A percentile compares a stretch with the other conserved stretches of the same genome.
Evolutionary conservation across 2,888 invertebrate species (phyloP).

Genomic region (Pardosa pseudoannulata): DNA sequence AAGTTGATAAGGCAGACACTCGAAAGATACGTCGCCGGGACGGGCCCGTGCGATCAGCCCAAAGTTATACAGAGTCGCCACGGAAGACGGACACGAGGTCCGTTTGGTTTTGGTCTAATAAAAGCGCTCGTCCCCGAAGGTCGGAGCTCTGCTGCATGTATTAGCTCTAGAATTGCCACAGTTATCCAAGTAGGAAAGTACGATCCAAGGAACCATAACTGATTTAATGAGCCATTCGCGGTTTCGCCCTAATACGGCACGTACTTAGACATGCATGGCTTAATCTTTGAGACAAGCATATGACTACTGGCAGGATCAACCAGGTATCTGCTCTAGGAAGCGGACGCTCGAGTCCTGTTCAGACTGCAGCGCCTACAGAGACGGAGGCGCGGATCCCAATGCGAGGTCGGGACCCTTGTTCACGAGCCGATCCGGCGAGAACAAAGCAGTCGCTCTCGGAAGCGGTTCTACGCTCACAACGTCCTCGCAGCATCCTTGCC

Average conservation of each 20-base stretch:
- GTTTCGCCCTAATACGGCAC: conserved; percentile 81
- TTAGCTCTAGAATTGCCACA: conserved; percentile 84
- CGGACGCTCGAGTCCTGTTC: too few relatives aligned
- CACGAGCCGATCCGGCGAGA: too few relatives aligned
- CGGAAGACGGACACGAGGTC: conserved; percentile 67
- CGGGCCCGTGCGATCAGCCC: conserved; percentile 52
- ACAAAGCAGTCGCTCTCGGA: too few relatives aligned
- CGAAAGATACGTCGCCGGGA: conserved; percentile 74
- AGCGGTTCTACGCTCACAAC: too few relatives aligned
- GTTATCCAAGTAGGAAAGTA: conserved; percentile 82
- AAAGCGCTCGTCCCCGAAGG: conserved; percentile 79
- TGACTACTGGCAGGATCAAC: conserved; percentile 83
- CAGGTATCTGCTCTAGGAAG: too few relatives aligned
- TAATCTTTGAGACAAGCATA: conserved; percentile 84
- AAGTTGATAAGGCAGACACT: conserved; percentile 78
- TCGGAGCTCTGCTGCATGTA: conserved; percentile 81
- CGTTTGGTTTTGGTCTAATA: conserved; percentile 81
- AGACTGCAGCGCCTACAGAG: too few relatives aligned
- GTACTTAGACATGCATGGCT: conserved; percentile 84
- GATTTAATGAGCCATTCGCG: conserved; percentile 82
- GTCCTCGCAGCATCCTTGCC: too few relatives aligned
- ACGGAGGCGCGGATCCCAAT: too few relatives aligned
- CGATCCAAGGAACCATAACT: conserved; percentile 81
- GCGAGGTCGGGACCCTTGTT: too few relatives aligned
- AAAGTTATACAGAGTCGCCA: conserved; percentile 58